Base-by-base conservation (phyloP, 2,888 invertebrate species). In the Myathropa florea region DNA sequence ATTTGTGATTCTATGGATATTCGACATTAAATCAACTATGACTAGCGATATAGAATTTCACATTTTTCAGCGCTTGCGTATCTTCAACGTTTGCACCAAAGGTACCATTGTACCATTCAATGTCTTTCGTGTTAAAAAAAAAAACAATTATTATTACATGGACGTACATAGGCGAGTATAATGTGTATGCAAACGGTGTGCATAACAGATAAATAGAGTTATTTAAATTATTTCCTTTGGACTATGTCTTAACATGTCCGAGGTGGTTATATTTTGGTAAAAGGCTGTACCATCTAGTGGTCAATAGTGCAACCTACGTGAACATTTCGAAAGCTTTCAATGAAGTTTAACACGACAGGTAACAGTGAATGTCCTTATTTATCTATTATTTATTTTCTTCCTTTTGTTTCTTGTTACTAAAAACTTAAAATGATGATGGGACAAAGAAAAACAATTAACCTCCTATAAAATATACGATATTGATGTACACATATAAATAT, bases 31-130 rank as follows among this genome's bases (percentile, higher is more conserved):
- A 68, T 55, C 18, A 24, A 26, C 24, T 46, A 53, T 7, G 12
- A 14, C 24, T 18, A 26, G 28, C 46, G 14, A 68, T 55, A 9
- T 68, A 14, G 55, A 12, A 30, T 55, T 63, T 30, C 61, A 30
- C 21, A 21, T 7, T 24, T 53, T 70, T 55, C 2, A 12, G 30
- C 78, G 64, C 63, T n/a, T 78, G 78, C 70, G 78, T 70, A 70
- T 12, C 24, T 24, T 57, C 2, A 14, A 24, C 4, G 12, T 14
- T 57, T 24, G 12, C 24, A 57, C 57, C 10, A 23, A 14, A 10
- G 24, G 23, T 46, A 46, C 46, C 46, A 57, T 24, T 57, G 12
- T 24, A 14, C 6, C n/a, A 7, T 18, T 53, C 21, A 18, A 18
- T 23, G 7, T 23, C 7, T 57, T 57, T 21, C 14, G n/a, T 46